These are phyloP conservation scores for Antheraea assamensis DNA, from an alignment of 2,888 invertebrate genomes.

Conservation along the genomic window DNA sequence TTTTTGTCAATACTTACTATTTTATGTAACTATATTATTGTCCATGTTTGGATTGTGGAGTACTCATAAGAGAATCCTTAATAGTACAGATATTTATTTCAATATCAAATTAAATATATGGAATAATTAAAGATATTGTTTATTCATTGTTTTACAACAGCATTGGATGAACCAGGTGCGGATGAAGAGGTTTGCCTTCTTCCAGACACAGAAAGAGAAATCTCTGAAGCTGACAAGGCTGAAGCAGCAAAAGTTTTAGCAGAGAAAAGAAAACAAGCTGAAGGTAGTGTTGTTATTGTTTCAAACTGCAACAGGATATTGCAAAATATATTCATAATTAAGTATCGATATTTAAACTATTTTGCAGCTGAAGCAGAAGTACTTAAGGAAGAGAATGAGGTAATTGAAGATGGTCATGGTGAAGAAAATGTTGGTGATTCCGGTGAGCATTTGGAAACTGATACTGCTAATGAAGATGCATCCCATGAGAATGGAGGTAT, in stretches of 20 bases:
- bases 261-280: conserved; percentile 70
- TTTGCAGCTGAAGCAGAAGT: conserved; percentile 45
- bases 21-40: too few relatives aligned
- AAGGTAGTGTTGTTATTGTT: conserved; percentile 34
- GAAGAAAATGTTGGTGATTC: conserved; percentile 38
- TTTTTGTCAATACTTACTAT: too few relatives aligned
- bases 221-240: conserved; percentile 86
- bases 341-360: neutral
- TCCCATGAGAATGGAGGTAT: conserved; percentile 62
- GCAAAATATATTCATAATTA: neutral
- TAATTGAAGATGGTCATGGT: conserved; percentile 38
- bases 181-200: conserved; percentile 86
- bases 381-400: conserved; percentile 53
- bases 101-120: neutral
- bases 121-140: neutral
- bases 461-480: conserved; percentile 40
- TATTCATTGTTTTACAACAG: conserved; percentile 44
- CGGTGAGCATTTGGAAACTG: conserved; percentile 40
- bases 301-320: neutral
- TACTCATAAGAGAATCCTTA: too few relatives aligned
- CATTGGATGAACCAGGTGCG: conserved; percentile 81
- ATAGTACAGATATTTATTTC: too few relatives aligned
- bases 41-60: too few relatives aligned
- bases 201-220: conserved; percentile 86
- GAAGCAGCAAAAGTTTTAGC: conserved; percentile 78